Percentiles rank a stretch among this genome's conserved stretches.
Evolutionary conservation across 35 echinoderm and acorn worm genomes (phyloP).

Genomic region (Apostichopus parvimensis): DNA sequence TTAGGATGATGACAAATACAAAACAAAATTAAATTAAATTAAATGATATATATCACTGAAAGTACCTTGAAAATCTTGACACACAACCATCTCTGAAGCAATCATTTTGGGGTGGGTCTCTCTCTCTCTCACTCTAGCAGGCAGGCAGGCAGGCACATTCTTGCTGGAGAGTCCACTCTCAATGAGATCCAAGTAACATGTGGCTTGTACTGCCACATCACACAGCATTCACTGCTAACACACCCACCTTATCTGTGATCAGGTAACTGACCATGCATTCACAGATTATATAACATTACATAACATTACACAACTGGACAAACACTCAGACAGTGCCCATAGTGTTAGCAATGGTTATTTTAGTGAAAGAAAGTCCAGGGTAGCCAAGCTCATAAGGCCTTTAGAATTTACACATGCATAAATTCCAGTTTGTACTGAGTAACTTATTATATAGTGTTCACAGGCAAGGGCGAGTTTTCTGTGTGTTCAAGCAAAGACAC

Average conservation of each 20-base stretch:
- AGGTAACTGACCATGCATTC: background rate
- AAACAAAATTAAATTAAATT: no score
- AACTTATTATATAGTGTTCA: no score
- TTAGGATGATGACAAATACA: no score
- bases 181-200: background rate
- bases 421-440: no score
- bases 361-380: background rate
- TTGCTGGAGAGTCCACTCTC: background rate
- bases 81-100: background rate
- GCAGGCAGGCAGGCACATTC: background rate
- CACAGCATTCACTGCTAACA: background rate
- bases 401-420: no score
- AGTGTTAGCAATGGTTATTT: background rate
- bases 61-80: background rate
- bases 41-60: no score
- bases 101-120: background rate
- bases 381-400: no score
- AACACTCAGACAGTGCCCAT: conserved; percentile 1
- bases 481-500: background rate
- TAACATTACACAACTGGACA: conserved; percentile 38
- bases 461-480: background rate
- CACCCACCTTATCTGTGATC: background rate
- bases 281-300: conserved; percentile 22
- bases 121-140: background rate
- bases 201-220: background rate